Evolutionary conservation across 2,113 vertebrate species (phyloP).

Genomic region (Grammomys dolichurus): DNA sequence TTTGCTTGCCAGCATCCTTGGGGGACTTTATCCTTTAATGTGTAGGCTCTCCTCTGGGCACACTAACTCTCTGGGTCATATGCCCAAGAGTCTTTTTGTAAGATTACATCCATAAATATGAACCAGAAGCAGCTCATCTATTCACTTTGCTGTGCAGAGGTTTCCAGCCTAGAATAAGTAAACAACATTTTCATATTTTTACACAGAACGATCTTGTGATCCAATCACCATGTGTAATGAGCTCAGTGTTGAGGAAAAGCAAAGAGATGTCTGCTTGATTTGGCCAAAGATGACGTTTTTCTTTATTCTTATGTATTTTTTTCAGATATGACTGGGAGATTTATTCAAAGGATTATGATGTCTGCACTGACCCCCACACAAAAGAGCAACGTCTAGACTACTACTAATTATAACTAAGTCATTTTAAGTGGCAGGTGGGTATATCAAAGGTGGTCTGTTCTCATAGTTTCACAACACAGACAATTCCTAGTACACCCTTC

Average conservation of each 20-base stretch:
- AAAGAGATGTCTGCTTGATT: constrained; percentile 79
- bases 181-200: constrained; percentile 86
- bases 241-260: constrained; percentile 73
- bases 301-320: constrained; percentile 73
- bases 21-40: constrained; percentile 78
- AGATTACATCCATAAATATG: constrained; percentile 71
- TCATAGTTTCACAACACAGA: constrained; percentile 80
- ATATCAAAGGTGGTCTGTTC: constrained; percentile 84
- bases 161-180: constrained; percentile 79
- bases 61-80: constrained; percentile 73
- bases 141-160: constrained; percentile 79
- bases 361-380: constrained; percentile 83
- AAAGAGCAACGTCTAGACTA: constrained; percentile 86
- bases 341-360: constrained; percentile 80
- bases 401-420: constrained; percentile 83
- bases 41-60: constrained; percentile 77
- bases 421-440: constrained; percentile 82
- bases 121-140: constrained; percentile 70
- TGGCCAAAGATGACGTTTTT: constrained; percentile 83
- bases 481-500: constrained; percentile 75
- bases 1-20: constrained; percentile 82
- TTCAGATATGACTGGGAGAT: constrained; percentile 83
- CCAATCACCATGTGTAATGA: constrained; percentile 70
- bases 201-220: constrained; percentile 84
- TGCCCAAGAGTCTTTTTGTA: constrained; percentile 72